A percentile compares a stretch with the other conserved stretches of the same genome.
Conservation (phyloP, 2,797 vertebrate species). For the Alfaro cultratus region DNA sequence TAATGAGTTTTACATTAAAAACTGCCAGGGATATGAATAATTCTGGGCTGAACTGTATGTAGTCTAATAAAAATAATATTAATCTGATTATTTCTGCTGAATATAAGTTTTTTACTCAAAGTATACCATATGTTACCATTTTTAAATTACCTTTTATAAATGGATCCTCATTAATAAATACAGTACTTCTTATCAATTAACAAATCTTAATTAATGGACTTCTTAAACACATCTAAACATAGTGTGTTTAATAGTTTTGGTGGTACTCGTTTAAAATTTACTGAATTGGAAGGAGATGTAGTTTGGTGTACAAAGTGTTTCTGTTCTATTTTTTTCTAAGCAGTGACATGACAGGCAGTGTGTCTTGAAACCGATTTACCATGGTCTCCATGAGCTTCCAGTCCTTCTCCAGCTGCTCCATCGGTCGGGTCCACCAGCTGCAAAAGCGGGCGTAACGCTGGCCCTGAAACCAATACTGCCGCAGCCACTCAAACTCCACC, state of each 20-base stretch:
- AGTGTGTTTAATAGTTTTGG: not conserved
- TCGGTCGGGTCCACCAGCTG: conserved; percentile 93
- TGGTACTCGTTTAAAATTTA: not conserved
- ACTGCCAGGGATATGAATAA: not conserved
- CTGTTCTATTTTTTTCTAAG: not conserved
- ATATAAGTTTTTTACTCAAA: not conserved
- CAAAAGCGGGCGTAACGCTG: conserved; percentile 89
- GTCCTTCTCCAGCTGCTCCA: conserved; percentile 88
- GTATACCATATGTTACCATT: not conserved
- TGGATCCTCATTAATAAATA: not conserved
- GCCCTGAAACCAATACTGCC: conserved; percentile 98
- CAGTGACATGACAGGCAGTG: conserved; percentile 2
- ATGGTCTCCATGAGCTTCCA: conserved; percentile 95
- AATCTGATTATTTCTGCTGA: not conserved
- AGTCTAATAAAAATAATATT: not conserved
- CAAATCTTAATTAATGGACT: not conserved
- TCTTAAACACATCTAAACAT: not conserved
- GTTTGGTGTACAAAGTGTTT: not conserved
- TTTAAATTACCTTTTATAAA: not conserved
- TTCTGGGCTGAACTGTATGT: not conserved
- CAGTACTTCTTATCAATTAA: not conserved
- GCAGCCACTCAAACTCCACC: conserved; percentile 97
- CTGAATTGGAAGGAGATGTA: not conserved
- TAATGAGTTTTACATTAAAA: not conserved
- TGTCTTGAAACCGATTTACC: conserved; percentile 78